Conservation (phyloP, 1,140 invertebrate species). For the Sesamia nonagrioides region DNA sequence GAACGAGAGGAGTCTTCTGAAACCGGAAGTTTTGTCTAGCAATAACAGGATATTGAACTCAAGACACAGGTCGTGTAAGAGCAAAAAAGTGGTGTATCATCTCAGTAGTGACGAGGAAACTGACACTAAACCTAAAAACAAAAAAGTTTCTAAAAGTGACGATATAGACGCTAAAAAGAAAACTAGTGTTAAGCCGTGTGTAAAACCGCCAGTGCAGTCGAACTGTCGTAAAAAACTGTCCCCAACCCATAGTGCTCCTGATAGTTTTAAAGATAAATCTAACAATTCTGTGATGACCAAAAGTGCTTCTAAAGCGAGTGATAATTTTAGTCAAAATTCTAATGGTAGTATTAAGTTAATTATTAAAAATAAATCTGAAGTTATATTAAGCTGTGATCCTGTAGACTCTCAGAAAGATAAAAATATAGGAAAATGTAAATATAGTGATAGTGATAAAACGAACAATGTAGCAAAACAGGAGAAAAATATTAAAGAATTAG, state of each 20-base stretch:
- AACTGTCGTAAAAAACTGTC: conserved; percentile 81
- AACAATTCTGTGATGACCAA: conserved; percentile 84
- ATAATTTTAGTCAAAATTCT: conserved; percentile 81
- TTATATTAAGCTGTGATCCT: conserved; percentile 82
- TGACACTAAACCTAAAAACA: conserved; percentile 69
- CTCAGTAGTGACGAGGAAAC: conserved; percentile 83
- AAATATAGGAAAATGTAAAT: conserved; percentile 57
- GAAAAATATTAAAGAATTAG: conserved; percentile 66
- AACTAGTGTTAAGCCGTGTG: conserved; percentile 69
- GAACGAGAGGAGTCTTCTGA: conserved; percentile 78
- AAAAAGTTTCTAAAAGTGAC: conserved; percentile 67
- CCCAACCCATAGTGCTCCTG: conserved; percentile 66
- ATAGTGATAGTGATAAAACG: conserved; percentile 70
- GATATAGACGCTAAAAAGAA: conserved; percentile 77
- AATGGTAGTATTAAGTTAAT: conserved; percentile 86
- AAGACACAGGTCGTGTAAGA: conserved; percentile 81
- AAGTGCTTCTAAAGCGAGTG: conserved; percentile 84
- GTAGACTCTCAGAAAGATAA: conserved; percentile 77
- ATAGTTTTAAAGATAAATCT: conserved; percentile 71
- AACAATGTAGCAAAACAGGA: conserved; percentile 64
- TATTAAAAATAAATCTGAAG: conserved; percentile 86
- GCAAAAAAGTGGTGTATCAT: conserved; percentile 82
- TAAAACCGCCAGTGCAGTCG: conserved; percentile 69
- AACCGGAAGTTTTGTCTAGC: conserved; percentile 83
- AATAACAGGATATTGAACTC: conserved; percentile 79